Conservation (phyloP, 2,888 invertebrate genomes). For the Horisme vitalbata region DNA sequence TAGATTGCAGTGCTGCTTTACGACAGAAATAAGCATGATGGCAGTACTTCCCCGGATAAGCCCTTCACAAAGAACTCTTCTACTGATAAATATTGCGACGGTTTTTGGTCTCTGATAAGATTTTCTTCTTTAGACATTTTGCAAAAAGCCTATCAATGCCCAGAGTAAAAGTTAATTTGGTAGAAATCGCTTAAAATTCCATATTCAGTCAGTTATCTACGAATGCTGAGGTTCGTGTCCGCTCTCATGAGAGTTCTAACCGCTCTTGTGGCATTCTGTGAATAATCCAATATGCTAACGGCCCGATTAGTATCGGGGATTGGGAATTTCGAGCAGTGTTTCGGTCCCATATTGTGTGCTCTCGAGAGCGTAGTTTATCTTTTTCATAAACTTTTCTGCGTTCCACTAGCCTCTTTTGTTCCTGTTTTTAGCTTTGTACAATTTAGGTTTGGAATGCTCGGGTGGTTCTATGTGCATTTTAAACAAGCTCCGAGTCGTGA, state of each 20-base stretch:
- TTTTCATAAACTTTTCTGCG: slow-evolving; percentile 22
- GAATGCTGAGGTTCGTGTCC: slow-evolving; percentile 4
- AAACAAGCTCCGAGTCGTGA: neutral
- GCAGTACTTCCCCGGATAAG: too few relatives aligned
- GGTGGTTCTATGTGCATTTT: neutral
- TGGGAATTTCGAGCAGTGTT: slow-evolving; percentile 22
- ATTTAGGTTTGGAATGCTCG: slow-evolving; percentile 6
- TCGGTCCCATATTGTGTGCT: slow-evolving; percentile 19
- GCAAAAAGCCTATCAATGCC: too few relatives aligned
- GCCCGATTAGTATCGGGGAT: slow-evolving; percentile 46
- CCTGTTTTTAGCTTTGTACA: slow-evolving; percentile 12
- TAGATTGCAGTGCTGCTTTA: too few relatives aligned
- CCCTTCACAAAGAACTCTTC: too few relatives aligned
- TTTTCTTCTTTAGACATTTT: too few relatives aligned
- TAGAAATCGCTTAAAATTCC: neutral
- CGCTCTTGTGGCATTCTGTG: slow-evolving; percentile 14
- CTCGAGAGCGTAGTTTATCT: slow-evolving; percentile 16
- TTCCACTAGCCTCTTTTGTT: slow-evolving; percentile 14
- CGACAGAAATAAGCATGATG: too few relatives aligned
- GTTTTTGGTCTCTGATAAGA: too few relatives aligned
- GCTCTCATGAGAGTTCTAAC: slow-evolving; percentile 3
- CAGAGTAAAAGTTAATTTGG: too few relatives aligned
- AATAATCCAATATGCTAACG: slow-evolving; percentile 40
- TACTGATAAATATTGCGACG: too few relatives aligned
- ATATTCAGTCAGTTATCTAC: slow-evolving; percentile 1